Percentiles rank a stretch among this genome's conserved stretches.
Conservation (phyloP, 2,888 invertebrate genomes). For the Pseudoips prasinana region DNA sequence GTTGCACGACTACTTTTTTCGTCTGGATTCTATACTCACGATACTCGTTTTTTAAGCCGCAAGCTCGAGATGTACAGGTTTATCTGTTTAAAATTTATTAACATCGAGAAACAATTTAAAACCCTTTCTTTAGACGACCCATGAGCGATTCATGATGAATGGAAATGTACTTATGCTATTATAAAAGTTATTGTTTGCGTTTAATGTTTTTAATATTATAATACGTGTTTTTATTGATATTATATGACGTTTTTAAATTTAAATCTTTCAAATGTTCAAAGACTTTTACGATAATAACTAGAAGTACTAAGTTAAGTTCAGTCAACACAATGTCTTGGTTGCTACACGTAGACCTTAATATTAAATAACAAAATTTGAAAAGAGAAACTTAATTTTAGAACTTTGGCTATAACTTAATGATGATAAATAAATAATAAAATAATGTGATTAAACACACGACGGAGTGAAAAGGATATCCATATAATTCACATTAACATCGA, state of each 20-base stretch:
- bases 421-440: no score
- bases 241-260: conserved; percentile 22
- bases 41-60: conserved; percentile 78
- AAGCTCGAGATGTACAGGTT: conserved; percentile 80
- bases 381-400: no score
- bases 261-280: no score
- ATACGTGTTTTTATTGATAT: conserved; percentile 21
- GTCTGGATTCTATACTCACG: conserved; percentile 80
- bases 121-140: conserved; percentile 71
- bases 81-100: conserved; percentile 82
- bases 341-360: no score
- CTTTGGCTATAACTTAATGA: no score
- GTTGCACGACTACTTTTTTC: conserved; percentile 82
- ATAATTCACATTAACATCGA: no score
- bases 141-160: conserved; percentile 72
- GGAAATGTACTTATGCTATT: conserved; percentile 59
- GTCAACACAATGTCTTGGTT: no score
- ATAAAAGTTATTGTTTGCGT: conserved; percentile 54
- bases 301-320: no score
- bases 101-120: conserved; percentile 81
- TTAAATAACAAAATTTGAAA: no score
- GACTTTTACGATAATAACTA: no score
- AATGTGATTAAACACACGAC: no score
- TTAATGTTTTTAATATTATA: conserved; percentile 33
- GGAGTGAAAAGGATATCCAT: no score